These are phyloP conservation scores for Thalassaphorura encarpata DNA, from an alignment of 1,140 invertebrate genomes.

Conservation along the genomic window DNA sequence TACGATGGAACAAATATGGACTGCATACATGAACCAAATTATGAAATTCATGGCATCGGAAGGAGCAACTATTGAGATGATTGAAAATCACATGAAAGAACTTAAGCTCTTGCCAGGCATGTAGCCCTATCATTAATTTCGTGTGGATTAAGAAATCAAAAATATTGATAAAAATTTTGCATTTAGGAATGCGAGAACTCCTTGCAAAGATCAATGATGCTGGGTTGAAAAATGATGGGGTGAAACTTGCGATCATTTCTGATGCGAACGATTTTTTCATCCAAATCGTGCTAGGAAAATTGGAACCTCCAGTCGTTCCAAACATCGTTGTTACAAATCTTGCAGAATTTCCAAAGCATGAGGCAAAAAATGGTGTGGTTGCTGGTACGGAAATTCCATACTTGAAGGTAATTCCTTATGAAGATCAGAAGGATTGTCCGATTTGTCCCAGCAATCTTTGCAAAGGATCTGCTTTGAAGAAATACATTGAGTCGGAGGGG, in stretches of 20 bases:
- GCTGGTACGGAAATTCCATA: too few relatives aligned
- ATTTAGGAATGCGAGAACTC: constrained; percentile 21
- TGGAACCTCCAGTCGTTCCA: constrained; percentile 16
- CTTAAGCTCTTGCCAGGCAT: constrained; percentile 13
- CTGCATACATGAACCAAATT: constrained; percentile 19
- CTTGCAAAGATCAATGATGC: constrained; percentile 9
- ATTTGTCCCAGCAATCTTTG: constrained; percentile 28
- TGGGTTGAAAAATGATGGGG: background rate
- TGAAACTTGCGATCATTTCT: constrained; percentile 16
- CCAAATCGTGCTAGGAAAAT: constrained; percentile 6
- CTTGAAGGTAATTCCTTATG: constrained; percentile 23
- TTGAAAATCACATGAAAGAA: constrained; percentile 10
- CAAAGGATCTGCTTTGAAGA: constrained; percentile 22
- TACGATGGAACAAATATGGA: constrained; percentile 28
- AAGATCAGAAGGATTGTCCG: constrained; percentile 12
- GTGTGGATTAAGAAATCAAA: background rate
- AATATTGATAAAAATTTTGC: background rate
- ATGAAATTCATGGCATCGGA: constrained; percentile 17
- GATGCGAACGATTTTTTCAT: constrained; percentile 30
- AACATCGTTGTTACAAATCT: constrained; percentile 19
- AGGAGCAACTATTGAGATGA: constrained; percentile 15
- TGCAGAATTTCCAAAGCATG: too few relatives aligned
- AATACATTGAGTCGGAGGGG: constrained; percentile 22
- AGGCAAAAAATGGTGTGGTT: too few relatives aligned
- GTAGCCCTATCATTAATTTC: background rate